These are phyloP conservation scores for Xiphias gladius DNA, from an alignment of 2,113 vertebrate species.

Conservation along the genomic window DNA sequence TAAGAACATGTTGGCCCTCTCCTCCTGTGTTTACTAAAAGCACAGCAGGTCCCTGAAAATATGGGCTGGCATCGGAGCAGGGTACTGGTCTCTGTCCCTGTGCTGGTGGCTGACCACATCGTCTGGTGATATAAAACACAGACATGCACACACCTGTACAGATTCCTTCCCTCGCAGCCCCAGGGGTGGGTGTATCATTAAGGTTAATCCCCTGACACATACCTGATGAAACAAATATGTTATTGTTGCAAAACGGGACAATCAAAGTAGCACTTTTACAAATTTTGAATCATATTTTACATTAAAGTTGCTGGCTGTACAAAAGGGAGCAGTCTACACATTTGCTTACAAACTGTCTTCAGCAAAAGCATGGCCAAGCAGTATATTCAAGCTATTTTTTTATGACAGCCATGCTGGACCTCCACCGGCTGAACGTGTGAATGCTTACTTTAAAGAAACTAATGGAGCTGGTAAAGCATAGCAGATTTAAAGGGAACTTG, in stretches of 20 bases:
- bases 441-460: conserved; percentile 33
- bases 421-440: conserved; percentile 17
- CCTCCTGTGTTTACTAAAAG: conserved; percentile 73
- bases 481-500: conserved; percentile 23
- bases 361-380: neutral
- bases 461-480: conserved; percentile 18
- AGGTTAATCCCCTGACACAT: conserved; percentile 47
- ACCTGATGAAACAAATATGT: conserved; percentile 67
- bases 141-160: conserved; percentile 5
- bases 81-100: conserved; percentile 36
- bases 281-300: neutral
- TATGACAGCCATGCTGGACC: conserved; percentile 9
- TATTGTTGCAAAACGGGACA: conserved; percentile 47
- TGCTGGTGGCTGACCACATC: conserved; percentile 6
- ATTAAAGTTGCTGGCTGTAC: neutral
- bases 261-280: neutral
- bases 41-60: conserved; percentile 62
- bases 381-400: conserved; percentile 10
- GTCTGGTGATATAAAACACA: conserved; percentile 31
- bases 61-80: conserved; percentile 58
- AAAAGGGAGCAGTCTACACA: neutral
- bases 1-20: conserved; percentile 41
- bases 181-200: conserved; percentile 23
- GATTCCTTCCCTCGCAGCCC: neutral
- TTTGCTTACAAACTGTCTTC: conserved; percentile 1